Base-by-base conservation (phyloP, 1,140 invertebrate species). In the Dufourea novaeangliae region DNA sequence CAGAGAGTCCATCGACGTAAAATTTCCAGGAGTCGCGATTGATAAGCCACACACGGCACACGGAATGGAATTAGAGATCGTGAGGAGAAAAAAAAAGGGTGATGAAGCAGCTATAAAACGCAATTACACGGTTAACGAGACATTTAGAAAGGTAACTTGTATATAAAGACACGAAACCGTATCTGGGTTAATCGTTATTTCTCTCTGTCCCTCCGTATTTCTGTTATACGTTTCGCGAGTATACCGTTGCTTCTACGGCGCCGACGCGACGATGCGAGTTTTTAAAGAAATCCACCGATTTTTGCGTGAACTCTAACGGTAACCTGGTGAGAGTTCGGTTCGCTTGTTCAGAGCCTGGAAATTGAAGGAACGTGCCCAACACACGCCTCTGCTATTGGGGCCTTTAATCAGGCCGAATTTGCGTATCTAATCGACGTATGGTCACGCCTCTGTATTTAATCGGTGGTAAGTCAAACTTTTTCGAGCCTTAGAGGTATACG, bases 181-280 rank as follows among this genome's bases (percentile, higher is more conserved):
- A 77, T 72, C 44, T 54, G 22, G 62, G 63, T 73, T 78, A 81
- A 81, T 79, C 32, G 41, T 29, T 59, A 25, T 34, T 17, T 34
- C 25, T 17, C 17, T 46, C 2, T 17, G 14, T n/a, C 17, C 20
- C 20, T 50, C 20, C 17, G n/a, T n/a, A 25, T 27, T 17, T 52
- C n/a, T 12, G 67, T 25, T 37, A 54, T 41, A 66, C 50, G 29
- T 37, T 70, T 77, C 37, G 44, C 27, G 22, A 29, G 3, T 57
- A 39, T 57, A 78, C 61, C 67, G 52, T 61, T 78, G 61, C 27
- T 32, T 17, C 5, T 12, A n/a, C 25, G 37, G 20, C 17, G 7
- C 10, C 1, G 11, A 17, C 7, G 11, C 14, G n/a, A n/a, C 22
- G 32, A n/a, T 52, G 44, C 22, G 64, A 73, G 11, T n/a, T 64